Evolutionary conservation across 2,113 vertebrate genomes (phyloP), one percentile per base, ranked within the genome.

Genomic region (Garra rufa): DNA sequence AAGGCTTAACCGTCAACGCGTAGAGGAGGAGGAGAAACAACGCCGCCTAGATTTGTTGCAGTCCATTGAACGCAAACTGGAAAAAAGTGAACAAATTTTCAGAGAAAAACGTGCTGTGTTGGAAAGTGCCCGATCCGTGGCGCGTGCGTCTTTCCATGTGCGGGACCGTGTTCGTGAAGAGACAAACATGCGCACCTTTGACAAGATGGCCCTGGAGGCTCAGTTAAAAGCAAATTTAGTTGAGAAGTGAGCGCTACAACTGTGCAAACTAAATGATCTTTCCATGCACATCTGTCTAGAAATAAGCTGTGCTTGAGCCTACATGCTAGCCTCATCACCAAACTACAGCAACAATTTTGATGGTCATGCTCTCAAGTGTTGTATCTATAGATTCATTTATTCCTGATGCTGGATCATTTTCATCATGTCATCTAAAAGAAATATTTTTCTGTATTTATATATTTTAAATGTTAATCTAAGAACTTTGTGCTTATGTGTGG

Each of bases 181-280:
- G 91, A 99, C 96, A 0, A 99, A 99, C 90, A 90, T 83, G 78
- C 97, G 98, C 41, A 98, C 98, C 0, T 99, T 99, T 83, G 98
- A 99, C 87, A 98, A 97, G 84, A 99, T 99, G 98, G 98, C 95
- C 26, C 94, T 97, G 1, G 98, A 99, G 86, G 98, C 98, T 65
- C 96, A 98, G 86, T 92, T 99, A 30, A 96, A 97, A 50, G 96
- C 97, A 89, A 95, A 92, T 81, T 93, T 99, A 82, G 94, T 96
- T 89, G 96, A 97, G 79, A 99, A 99, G 86, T 98, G 94, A 96
- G 83, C 67, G 41, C 30, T 63, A 21, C 30, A 30, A 10, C 41
- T 41, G 59, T 80, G 14, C 14, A 46, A 38, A 65, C 30, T 34
- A 34, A 55, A 44, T 76, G 82, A 57, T 55, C 67, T 30, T n/a